Conservation (phyloP, 2,113 vertebrate genomes). For the Eudyptes chrysolophus region DNA sequence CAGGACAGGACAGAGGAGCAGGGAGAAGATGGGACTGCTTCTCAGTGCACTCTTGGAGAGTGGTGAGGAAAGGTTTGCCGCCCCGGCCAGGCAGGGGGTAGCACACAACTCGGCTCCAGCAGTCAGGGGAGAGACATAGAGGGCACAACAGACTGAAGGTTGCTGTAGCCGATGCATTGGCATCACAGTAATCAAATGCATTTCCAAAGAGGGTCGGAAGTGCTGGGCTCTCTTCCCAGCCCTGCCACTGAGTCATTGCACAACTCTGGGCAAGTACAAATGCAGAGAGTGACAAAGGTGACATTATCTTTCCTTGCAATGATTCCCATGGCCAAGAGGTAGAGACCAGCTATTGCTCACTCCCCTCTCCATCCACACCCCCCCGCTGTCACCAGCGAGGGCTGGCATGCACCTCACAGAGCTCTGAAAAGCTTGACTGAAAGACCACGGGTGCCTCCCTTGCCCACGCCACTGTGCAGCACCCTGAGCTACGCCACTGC, state of each 20-base stretch:
- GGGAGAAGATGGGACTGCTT: not conserved
- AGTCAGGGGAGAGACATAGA: not conserved
- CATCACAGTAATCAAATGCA: not conserved
- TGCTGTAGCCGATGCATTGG: not conserved
- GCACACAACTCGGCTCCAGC: not conserved
- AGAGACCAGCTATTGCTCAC: not conserved
- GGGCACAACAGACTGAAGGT: not conserved
- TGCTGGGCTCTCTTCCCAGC: not conserved
- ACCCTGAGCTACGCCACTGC: not conserved
- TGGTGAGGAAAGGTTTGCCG: not conserved
- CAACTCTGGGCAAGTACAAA: not conserved
- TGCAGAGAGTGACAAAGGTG: not conserved
- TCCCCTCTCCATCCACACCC: not conserved
- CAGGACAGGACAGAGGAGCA: not conserved
- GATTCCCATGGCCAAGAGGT: not conserved
- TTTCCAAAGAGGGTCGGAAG: not conserved
- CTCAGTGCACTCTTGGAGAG: not conserved
- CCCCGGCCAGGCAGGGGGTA: accelerated
- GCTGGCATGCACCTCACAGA: not conserved
- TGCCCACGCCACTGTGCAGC: not conserved
- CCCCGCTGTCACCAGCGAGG: not conserved
- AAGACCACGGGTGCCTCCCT: not conserved
- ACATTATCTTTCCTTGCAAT: not conserved
- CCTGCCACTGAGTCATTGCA: not conserved
- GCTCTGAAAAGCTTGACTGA: not conserved